A percentile compares a stretch with the other conserved stretches of the same genome.
phyloP scores from a whole-genome alignment of 2,113 vertebrate species.

The human (Homo sapiens) region DNA sequence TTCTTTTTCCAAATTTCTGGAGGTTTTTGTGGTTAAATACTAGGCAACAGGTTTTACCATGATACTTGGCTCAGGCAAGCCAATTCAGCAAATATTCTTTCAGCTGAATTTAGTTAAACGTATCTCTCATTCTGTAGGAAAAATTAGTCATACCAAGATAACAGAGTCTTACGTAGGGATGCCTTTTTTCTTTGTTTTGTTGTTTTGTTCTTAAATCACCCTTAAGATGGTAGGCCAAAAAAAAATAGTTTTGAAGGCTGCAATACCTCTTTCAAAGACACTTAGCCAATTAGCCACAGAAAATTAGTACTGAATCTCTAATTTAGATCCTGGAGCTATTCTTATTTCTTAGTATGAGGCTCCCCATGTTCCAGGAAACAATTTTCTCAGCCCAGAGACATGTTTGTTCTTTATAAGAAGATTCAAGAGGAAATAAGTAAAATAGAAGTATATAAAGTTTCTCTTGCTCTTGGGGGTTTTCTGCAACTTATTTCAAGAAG shows the following conservation, averaged over 20 bases:
- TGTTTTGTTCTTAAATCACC: neutral
- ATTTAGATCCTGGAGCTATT: neutral
- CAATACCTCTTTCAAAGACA: slow-evolving; percentile 4
- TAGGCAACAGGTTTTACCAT: neutral
- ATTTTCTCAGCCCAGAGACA: neutral
- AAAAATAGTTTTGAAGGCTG: neutral
- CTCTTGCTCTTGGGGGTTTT: neutral
- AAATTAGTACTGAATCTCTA: neutral
- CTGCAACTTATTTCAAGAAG: neutral
- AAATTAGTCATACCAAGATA: neutral
- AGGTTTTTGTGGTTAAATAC: neutral
- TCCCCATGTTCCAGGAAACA: neutral
- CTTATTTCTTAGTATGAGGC: neutral
- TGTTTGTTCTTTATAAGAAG: neutral
- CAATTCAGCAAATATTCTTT: neutral
- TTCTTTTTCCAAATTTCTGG: neutral
- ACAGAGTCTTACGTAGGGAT: neutral
- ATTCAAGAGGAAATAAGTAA: neutral
- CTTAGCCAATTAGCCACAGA: neutral
- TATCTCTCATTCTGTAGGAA: neutral
- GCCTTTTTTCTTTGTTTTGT: neutral
- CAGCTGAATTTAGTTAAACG: neutral
- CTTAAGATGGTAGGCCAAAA: neutral
- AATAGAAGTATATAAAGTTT: neutral
- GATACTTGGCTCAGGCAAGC: neutral